These are phyloP conservation scores for Kryphioiulus occultus DNA, from an alignment of 2,888 invertebrate genomes.

Conservation along the genomic window DNA sequence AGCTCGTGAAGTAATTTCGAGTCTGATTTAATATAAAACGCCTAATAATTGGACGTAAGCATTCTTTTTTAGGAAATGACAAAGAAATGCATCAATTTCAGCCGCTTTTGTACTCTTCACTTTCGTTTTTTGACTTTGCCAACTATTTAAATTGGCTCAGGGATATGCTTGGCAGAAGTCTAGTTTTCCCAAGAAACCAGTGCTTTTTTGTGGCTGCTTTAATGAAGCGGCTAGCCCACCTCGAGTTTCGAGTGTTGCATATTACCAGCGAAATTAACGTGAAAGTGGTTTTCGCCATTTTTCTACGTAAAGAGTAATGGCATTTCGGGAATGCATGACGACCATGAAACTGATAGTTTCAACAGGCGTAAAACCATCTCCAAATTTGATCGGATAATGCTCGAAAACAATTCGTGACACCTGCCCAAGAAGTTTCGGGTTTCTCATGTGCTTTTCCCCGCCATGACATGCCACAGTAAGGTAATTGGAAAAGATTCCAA, in stretches of 20 bases:
- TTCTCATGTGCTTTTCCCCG: not conserved
- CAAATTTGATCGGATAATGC: conserved; percentile 10
- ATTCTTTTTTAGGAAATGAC: not conserved
- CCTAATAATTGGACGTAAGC: not conserved
- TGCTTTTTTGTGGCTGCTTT: not conserved
- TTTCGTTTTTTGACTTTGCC: not conserved
- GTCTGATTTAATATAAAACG: not conserved
- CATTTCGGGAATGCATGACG: conserved; percentile 12
- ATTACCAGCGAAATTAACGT: conserved; percentile 13
- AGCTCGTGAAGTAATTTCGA: not conserved
- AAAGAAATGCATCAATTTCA: not conserved
- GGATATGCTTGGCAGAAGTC: not conserved
- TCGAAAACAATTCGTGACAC: not conserved
- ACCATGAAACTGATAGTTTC: conserved; percentile 15
- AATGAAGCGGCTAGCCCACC: conserved; percentile 35
- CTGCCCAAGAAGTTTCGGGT: not conserved
- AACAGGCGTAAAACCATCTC: conserved; percentile 12
- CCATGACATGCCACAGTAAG: not conserved
- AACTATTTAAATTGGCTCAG: conserved; percentile 13
- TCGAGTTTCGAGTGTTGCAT: conserved; percentile 21
- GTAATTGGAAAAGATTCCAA: not conserved
- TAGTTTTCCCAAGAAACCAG: conserved; percentile 21
- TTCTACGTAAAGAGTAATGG: not conserved
- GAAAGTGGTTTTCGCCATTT: conserved; percentile 6
- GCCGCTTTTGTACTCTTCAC: not conserved